These are phyloP conservation scores for Pecten maximus DNA, from an alignment of 2,888 invertebrate genomes.

Conservation along the genomic window DNA sequence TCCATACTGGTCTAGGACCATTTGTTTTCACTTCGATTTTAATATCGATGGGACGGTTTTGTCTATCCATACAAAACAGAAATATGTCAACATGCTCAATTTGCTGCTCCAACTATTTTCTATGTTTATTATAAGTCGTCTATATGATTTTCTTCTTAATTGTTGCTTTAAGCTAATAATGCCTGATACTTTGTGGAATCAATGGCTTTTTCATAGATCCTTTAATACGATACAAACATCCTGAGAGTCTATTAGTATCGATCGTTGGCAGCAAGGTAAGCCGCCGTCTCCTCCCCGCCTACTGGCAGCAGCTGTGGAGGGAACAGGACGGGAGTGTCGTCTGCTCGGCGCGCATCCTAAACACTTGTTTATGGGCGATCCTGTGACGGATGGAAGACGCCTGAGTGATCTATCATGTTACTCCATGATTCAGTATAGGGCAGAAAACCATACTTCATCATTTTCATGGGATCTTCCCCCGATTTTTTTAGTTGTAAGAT, in stretches of 20 bases:
- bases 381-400: conserved; percentile 29
- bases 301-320: background rate
- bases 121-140: conserved; percentile 3
- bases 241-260: conserved; percentile 20
- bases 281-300: background rate
- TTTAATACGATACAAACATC: conserved; percentile 25
- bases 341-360: conserved; percentile 13
- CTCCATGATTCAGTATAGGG: conserved; percentile 20
- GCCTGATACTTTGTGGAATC: conserved; percentile 43
- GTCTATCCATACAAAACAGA: background rate
- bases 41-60: background rate
- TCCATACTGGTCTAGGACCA: background rate
- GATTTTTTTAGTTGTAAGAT: conserved; percentile 2
- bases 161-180: conserved; percentile 49
- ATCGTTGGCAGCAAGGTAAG: conserved; percentile 11
- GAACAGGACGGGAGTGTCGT: conserved; percentile 30
- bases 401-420: conserved; percentile 1
- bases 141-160: conserved; percentile 51
- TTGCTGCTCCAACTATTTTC: background rate
- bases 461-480: background rate
- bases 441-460: conserved; percentile 19
- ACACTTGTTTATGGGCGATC: conserved; percentile 21
- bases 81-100: conserved; percentile 6
- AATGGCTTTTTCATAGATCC: conserved; percentile 38
- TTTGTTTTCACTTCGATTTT: background rate